These are phyloP conservation scores for Cerastis leucographa DNA, from an alignment of 2,888 invertebrate species.

Conservation along the genomic window DNA sequence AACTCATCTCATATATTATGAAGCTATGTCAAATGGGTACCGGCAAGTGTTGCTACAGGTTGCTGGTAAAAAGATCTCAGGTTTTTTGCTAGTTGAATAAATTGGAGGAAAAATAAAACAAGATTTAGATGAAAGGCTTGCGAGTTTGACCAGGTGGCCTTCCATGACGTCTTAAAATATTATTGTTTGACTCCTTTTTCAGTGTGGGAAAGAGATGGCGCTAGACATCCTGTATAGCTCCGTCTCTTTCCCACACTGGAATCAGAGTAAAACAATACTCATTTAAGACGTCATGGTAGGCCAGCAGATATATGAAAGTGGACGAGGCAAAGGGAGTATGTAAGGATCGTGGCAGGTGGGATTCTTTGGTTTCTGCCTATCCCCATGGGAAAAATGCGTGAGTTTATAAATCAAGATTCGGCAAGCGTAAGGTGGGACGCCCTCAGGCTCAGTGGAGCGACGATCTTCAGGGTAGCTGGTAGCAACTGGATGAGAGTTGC, in stretches of 20 bases:
- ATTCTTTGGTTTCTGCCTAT: background rate
- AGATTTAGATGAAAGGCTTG: background rate
- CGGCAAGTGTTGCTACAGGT: constrained; percentile 73
- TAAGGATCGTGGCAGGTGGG: background rate
- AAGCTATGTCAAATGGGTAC: constrained; percentile 87
- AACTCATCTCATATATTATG: constrained; percentile 90
- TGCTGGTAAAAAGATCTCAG: constrained; percentile 56
- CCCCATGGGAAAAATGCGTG: background rate
- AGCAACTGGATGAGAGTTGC: no score
- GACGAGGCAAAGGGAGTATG: background rate
- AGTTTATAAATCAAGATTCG: no score
- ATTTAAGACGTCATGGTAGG: no score
- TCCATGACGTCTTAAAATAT: no score
- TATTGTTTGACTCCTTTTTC: no score
- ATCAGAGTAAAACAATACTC: no score
- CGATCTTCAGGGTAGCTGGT: no score
- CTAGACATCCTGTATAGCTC: no score
- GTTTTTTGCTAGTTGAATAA: background rate
- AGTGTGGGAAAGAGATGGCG: no score
- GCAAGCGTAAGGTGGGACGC: no score
- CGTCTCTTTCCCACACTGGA: no score
- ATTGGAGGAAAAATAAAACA: background rate
- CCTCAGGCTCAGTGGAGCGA: no score
- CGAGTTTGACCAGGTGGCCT: background rate
- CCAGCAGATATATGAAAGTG: background rate